Evolutionary conservation across 2,113 vertebrate genomes (phyloP), one percentile per base, ranked within the genome.

Genomic region (Burhinus oedicnemus): DNA sequence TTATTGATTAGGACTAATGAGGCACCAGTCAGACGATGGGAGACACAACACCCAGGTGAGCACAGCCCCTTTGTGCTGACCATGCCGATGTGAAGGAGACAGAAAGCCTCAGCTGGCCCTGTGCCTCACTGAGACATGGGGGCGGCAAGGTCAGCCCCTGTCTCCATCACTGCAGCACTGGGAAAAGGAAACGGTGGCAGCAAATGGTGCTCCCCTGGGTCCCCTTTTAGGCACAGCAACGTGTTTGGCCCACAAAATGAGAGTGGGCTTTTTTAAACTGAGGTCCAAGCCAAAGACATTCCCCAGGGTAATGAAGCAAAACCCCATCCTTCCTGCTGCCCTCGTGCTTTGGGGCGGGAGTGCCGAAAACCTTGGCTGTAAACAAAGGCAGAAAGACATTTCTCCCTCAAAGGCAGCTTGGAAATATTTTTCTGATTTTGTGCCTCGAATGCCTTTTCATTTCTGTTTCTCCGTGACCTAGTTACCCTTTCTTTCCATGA

Each of bases 21-120:
- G 45, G 40, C 10, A 26, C 16, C 52, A 49, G 58, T 21, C 54
- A 76, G 51, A 54, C 47, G 44, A 3, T 1, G 6, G 26, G 45
- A 60, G 77, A 29, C 15, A 6, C 8, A 34, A 7, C 6, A 4
- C 13, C 11, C 65, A 34, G 52, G 32, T 40, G 64, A 47, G 71
- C 58, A 40, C 26, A 34, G 45, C 30, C 45, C 44, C 52, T n/a
- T 10, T 21, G 70, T 29, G 87, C 49, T 25, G 71, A 26, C 44
- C 25, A 0, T 12, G 52, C 40, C 0, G 1, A 6, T 5, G 42
- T 3, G 49, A 22, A 58, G 34, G 36, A 32, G 84, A 12, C 34
- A 19, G 20, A 52, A 69, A 55, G 30, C 32, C 44, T 64, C 13
- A 21, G 55, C 55, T 12, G 14, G 49, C 65, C 47, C 55, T 6